A percentile compares a stretch with the other conserved stretches of the same genome.
These are phyloP conservation scores for Rhingia campestris DNA, from an alignment of 2,888 invertebrate species.

Conservation along the genomic window DNA sequence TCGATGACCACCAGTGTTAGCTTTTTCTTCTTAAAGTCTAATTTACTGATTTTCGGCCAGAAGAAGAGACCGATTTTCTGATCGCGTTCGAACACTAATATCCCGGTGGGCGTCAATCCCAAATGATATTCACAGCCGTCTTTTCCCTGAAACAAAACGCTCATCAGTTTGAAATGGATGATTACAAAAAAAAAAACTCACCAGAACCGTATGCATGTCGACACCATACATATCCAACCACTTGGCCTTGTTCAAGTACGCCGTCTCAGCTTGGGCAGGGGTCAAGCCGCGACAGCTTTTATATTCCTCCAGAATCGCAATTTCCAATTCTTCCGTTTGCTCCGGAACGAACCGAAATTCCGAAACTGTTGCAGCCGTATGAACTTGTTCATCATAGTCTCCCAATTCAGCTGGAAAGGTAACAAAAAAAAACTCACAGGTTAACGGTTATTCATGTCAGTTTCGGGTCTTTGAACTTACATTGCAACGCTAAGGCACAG, in stretches of 20 bases:
- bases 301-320: slow-evolving; percentile 95
- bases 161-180: background rate
- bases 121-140: slow-evolving; percentile 98
- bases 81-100: slow-evolving; percentile 97
- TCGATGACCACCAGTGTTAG: slow-evolving; percentile 98
- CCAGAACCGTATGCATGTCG: slow-evolving; percentile 97
- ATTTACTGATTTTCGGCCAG: slow-evolving; percentile 99
- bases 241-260: slow-evolving; percentile 97
- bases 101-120: slow-evolving; percentile 98
- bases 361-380: slow-evolving; percentile 98
- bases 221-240: slow-evolving; percentile 99
- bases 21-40: slow-evolving; percentile 99
- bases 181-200: slow-evolving; percentile 78
- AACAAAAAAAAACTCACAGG: slow-evolving; percentile 14
- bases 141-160: slow-evolving; percentile 87
- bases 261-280: slow-evolving; percentile 97
- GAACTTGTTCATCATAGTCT: slow-evolving; percentile 95
- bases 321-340: slow-evolving; percentile 98
- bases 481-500: slow-evolving; percentile 95
- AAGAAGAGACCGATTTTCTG: slow-evolving; percentile 99
- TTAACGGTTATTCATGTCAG: background rate
- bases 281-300: slow-evolving; percentile 93
- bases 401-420: slow-evolving; percentile 93
- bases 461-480: slow-evolving; percentile 84
- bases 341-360: slow-evolving; percentile 98